Evolutionary conservation across 1,140 invertebrate genomes (phyloP), one percentile per base, ranked within the genome.

Genomic region (Drosophila lowei): DNA sequence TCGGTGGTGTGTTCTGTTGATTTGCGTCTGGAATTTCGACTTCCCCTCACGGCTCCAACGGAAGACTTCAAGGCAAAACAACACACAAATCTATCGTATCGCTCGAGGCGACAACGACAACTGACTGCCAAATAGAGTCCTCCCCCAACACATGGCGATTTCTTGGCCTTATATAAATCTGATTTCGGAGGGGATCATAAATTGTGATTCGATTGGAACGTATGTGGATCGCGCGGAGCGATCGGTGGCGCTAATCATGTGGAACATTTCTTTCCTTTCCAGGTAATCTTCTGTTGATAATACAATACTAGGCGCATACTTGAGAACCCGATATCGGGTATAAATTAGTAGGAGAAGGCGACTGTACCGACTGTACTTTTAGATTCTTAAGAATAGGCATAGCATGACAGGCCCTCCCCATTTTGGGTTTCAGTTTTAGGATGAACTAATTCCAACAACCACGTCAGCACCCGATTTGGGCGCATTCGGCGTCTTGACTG

Each of bases 121-220:
- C 71, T 67, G 71, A 77, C 67, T 55, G 66, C 74, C 47, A 53
- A 78, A 50, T 57, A 48, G 43, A 63, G 23, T 73, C 43, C 53
- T 58, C 52, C 23, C 18, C 9, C 2, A 28, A 44, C 15, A 62
- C 23, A 38, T 38, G 34, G 34, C 21, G 25, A 50, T 6, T 72
- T 58, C 56, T 77, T 85, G 50, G 48, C 58, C 61, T 86, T 85
- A 85, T 85, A 85, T 86, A 85, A 86, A 85, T 86, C 81, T 64
- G 60, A 73, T 70, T 72, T 44, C 42, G 42, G 63, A 49, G 48
- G 46, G 48, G 46, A 65, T 59, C 74, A 73, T 86, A 86, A 86
- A 86, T 86, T 68, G 77, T 60, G 34, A 38, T 56, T 54, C 79
- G 60, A 77, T 59, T 61, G 44, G 59, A 60, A 53, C 44, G 55